Conservation (phyloP, 2,888 invertebrate species). For the Cheiracanthium punctorium region DNA sequence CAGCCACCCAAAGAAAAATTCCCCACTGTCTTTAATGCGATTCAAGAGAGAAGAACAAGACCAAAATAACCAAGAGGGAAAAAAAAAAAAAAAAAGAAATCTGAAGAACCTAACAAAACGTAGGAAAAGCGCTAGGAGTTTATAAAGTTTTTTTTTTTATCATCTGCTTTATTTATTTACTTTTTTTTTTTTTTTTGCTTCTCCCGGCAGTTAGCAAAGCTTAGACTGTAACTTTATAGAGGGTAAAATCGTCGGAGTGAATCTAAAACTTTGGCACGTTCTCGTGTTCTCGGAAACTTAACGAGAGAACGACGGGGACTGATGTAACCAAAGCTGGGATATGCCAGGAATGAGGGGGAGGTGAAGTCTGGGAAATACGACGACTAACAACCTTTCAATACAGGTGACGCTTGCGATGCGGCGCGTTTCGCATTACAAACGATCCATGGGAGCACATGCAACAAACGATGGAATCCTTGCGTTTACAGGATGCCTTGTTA, state of each 20-base stretch:
- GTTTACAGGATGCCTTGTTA: slow-evolving; percentile 5
- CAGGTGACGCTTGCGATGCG: slow-evolving; percentile 53
- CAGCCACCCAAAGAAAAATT: slow-evolving; percentile 34
- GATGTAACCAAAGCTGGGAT: slow-evolving; percentile 62
- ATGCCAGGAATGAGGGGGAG: neutral
- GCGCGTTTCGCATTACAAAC: slow-evolving; percentile 64
- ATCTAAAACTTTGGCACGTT: slow-evolving; percentile 70
- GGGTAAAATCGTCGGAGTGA: slow-evolving; percentile 58
- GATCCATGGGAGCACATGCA: slow-evolving; percentile 29
- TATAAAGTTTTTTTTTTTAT: slow-evolving; percentile 21
- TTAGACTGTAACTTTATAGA: slow-evolving; percentile 65
- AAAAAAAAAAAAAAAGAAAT: too few species aligned
- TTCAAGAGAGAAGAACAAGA: slow-evolving; percentile 35
- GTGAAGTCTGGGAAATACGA: slow-evolving; percentile 19
- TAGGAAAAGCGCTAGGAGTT: slow-evolving; percentile 40
- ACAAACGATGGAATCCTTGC: neutral
- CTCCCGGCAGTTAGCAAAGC: slow-evolving; percentile 45
- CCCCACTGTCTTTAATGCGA: slow-evolving; percentile 54
- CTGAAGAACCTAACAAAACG: slow-evolving; percentile 14
- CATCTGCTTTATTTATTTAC: too few species aligned
- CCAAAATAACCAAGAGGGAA: too few species aligned
- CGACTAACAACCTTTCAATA: slow-evolving; percentile 67
- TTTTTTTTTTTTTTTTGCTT: neutral
- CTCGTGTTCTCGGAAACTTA: slow-evolving; percentile 42
- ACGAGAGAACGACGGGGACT: slow-evolving; percentile 56